A percentile compares a stretch with the other conserved stretches of the same genome.
These are phyloP conservation scores for Fistularia tabacaria DNA, from an alignment of 2,797 vertebrate species.

Conservation along the genomic window DNA sequence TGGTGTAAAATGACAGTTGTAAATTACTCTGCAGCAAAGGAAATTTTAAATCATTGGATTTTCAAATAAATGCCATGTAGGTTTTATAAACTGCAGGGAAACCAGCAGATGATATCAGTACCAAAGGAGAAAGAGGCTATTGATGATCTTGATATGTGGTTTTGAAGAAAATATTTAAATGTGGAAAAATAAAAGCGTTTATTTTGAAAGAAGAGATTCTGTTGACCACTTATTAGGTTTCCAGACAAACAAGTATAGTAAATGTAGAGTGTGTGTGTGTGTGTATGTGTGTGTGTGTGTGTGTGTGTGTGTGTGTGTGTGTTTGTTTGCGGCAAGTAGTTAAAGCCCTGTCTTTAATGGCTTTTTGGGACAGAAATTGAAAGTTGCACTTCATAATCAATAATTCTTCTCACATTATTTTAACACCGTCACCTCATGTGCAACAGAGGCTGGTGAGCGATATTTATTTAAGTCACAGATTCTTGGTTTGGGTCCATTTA, in stretches of 20 bases:
- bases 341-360: too few species aligned
- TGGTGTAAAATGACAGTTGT: conserved; percentile 1
- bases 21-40: conserved; percentile 27
- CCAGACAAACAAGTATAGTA: too few species aligned
- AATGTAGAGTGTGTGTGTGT: too few species aligned
- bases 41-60: conserved; percentile 59
- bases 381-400: background rate
- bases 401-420: background rate
- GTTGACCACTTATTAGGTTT: background rate
- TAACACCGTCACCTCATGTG: conserved; percentile 21
- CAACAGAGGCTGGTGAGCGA: conserved; percentile 20
- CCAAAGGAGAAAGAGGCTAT: too few species aligned
- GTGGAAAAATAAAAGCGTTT: background rate
- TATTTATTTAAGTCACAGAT: conserved; percentile 59
- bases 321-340: too few species aligned
- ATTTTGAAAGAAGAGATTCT: background rate
- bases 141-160: too few species aligned
- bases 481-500: conserved; percentile 67
- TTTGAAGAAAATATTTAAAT: too few species aligned
- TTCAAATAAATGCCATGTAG: conserved; percentile 65
- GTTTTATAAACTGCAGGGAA: conserved; percentile 21
- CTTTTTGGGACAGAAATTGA: background rate
- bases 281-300: too few species aligned
- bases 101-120: background rate
- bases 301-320: too few species aligned